Conservation (phyloP, 1,140 invertebrate species). For the Solenopsis fugax region DNA sequence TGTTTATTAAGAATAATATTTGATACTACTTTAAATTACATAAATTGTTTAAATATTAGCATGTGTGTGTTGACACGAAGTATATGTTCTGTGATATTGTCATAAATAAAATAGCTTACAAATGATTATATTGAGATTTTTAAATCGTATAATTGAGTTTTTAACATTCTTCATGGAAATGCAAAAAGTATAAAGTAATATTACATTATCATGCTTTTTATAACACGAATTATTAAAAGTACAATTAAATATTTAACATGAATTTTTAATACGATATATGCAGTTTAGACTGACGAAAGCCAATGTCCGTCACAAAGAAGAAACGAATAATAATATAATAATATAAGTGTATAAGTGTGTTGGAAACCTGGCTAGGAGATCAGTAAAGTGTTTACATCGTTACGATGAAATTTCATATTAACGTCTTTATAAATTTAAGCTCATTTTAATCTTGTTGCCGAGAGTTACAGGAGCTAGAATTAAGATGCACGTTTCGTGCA, state of each 20-base stretch:
- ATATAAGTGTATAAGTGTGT: not conserved
- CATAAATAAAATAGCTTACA: not conserved
- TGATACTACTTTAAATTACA: not conserved
- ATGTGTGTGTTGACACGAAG: not conserved
- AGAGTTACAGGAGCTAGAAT: constrained; percentile 17
- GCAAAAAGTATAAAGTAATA: not conserved
- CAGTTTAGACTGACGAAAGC: not conserved
- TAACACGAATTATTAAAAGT: not conserved
- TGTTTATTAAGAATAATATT: not conserved
- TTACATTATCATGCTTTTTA: not conserved
- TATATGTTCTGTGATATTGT: not conserved
- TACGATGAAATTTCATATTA: constrained; percentile 54
- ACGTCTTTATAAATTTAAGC: constrained; percentile 59
- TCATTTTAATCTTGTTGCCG: constrained; percentile 45
- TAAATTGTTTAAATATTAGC: not conserved
- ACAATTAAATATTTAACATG: not conserved
- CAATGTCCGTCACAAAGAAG: not conserved
- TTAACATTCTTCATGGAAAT: not conserved
- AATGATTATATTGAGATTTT: not conserved
- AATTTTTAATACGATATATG: not conserved
- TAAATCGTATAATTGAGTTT: not conserved
- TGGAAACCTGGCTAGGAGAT: not conserved
- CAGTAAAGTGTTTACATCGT: constrained; percentile 19
- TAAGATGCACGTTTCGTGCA: constrained; percentile 41
- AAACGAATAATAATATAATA: not conserved